phyloP scores from a whole-genome alignment of 2,113 vertebrate genomes.

The Micronycteris hirsuta region DNA sequence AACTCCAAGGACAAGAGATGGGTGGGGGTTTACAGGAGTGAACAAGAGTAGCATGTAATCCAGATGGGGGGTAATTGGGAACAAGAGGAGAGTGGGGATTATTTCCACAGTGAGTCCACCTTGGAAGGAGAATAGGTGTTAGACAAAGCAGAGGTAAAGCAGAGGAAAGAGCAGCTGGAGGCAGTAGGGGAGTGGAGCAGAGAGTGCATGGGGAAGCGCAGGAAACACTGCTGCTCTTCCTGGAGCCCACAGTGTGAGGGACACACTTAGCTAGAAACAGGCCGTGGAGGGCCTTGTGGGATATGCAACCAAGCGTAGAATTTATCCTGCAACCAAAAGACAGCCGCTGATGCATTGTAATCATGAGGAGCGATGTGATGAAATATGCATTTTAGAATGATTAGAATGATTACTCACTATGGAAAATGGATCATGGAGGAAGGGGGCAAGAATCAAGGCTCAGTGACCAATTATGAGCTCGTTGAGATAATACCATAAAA shows the following conservation, averaged over 20 bases:
- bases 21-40: accelerated
- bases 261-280: background rate
- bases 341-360: background rate
- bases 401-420: background rate
- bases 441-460: background rate
- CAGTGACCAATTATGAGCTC: background rate
- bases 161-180: background rate
- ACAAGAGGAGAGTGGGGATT: accelerated
- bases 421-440: background rate
- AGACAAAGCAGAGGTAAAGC: background rate
- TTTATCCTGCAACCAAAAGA: background rate
- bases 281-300: background rate
- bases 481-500: background rate
- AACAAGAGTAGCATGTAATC: background rate
- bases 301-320: background rate
- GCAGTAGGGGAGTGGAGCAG: background rate
- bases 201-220: accelerated
- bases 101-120: background rate
- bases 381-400: background rate
- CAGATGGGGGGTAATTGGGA: background rate
- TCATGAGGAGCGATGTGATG: background rate
- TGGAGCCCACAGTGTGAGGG: background rate
- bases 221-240: background rate
- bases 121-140: background rate
- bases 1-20: accelerated